Evolutionary conservation across 2,113 vertebrate genomes (phyloP).

Genomic region (Penelope pileata): DNA sequence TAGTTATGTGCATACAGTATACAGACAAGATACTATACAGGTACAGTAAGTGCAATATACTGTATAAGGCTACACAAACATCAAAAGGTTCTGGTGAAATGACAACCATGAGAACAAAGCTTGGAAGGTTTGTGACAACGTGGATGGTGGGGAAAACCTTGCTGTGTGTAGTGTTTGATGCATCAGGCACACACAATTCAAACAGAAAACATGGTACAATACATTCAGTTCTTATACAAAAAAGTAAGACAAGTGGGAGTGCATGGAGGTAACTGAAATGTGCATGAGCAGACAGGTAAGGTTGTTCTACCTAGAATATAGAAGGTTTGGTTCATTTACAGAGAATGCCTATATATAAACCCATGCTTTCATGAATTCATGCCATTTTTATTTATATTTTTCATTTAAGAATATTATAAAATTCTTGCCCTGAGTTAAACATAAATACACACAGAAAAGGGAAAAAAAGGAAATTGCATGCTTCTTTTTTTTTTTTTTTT

Average conservation of each 20-base stretch:
- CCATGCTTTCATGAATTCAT: conserved; percentile 59
- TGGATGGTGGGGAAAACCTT: background rate
- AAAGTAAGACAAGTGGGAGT: background rate
- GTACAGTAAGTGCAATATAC: conserved; percentile 47
- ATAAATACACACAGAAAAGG: conserved; percentile 51
- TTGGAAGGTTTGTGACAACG: background rate
- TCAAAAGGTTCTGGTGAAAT: background rate
- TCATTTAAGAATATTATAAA: conserved; percentile 60
- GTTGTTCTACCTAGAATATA: conserved; percentile 34
- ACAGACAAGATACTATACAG: conserved; percentile 64
- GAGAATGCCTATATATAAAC: conserved; percentile 23
- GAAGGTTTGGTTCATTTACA: conserved; percentile 35
- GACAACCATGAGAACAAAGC: conserved; percentile 28
- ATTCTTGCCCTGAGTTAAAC: conserved; percentile 65
- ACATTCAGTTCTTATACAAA: background rate
- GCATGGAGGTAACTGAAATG: conserved; percentile 12
- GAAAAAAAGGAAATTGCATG: conserved; percentile 25
- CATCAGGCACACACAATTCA: background rate
- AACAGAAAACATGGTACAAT: conserved; percentile 5
- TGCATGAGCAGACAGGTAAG: background rate
- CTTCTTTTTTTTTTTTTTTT: background rate
- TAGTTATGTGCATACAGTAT: conserved; percentile 35
- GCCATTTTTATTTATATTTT: conserved; percentile 52
- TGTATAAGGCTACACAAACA: conserved; percentile 56
- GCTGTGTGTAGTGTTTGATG: background rate